Base-by-base conservation (phyloP, 30 jellyfish, hydroid and myxozoan genomes). In the Rhopilema esculentum region DNA sequence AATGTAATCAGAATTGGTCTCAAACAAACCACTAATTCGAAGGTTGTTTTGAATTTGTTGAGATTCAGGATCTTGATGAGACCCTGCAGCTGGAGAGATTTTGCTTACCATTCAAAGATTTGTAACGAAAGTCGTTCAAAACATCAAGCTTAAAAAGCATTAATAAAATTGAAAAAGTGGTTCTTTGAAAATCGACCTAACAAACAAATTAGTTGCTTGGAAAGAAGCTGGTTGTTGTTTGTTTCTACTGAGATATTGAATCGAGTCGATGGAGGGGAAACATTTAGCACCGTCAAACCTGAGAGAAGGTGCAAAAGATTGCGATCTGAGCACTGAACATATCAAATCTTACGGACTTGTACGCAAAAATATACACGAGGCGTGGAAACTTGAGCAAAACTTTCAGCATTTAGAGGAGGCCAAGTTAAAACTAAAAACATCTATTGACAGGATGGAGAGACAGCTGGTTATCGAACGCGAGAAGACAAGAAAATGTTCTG, bases 321-420 rank as follows among this genome's bases (percentile, higher is more conserved):
- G 67, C 8, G 85, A 84, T 31, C 81, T 17, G 8, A 32, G 31
- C 1, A 40, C 78, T 0, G 87, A 72, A 28, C 67, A 51, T 25
- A 80, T 19, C 0, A 84, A 57, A 52, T 67, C 82, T 25, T 26
- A 62, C 51, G 50, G 71, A 1, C 81, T 84, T 15, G 82, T 84
- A 16, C 80, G 87, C 7, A 72, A 61, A 57, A 84, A 84, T 76
- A 72, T 27, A 23, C 82, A 32, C 0, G 92, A 76, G 19, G 86
- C 87, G 16, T 75, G 92, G 87, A 76, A 72, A 30, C 83, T 84
- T 15, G 92, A 84, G 51, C 73, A 26, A 70, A 61, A 62, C 27
- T 61, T 24, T 51, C 50, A 69, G 74, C 73, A 72, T 0, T 24
- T 84, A 19, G 92, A 84, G 24, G 92, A 53, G 17, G 64, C 62